These are phyloP conservation scores for Meteorus colon DNA, from an alignment of 2,888 invertebrate species.

Conservation along the genomic window DNA sequence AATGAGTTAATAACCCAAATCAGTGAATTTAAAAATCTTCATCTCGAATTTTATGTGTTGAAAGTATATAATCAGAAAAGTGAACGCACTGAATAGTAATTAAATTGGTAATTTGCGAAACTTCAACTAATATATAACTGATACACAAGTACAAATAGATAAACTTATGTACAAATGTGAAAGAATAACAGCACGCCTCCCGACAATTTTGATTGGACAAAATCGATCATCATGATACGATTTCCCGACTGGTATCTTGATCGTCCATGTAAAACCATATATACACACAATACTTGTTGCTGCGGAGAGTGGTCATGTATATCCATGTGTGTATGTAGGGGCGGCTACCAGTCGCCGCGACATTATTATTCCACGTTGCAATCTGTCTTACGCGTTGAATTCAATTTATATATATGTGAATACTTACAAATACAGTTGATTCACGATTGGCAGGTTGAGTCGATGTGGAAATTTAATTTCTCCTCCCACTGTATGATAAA, in stretches of 20 bases:
- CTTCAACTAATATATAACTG: too few species aligned
- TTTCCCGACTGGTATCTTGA: conserved; percentile 23
- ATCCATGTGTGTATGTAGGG: not conserved
- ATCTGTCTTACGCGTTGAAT: conserved; percentile 29
- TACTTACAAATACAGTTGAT: conserved; percentile 21
- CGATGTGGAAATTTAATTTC: conserved; percentile 43
- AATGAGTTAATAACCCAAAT: too few species aligned
- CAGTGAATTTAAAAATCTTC: too few species aligned
- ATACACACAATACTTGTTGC: conserved; percentile 4
- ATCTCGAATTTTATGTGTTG: too few species aligned
- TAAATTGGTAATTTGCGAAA: too few species aligned
- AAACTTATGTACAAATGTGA: not conserved
- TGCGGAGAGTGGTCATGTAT: conserved; percentile 8
- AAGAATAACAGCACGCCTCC: conserved; percentile 7
- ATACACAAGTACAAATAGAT: not conserved
- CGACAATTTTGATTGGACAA: conserved; percentile 13
- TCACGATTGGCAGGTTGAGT: conserved; percentile 42
- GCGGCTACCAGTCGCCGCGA: not conserved
- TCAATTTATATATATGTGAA: conserved; percentile 21
- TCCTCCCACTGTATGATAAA: conserved; percentile 18
- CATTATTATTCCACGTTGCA: conserved; percentile 31
- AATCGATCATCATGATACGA: conserved; percentile 1
- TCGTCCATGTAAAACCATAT: conserved; percentile 14
- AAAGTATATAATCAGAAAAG: not conserved
- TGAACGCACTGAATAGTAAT: too few species aligned